Evolutionary conservation across 2,888 invertebrate species (phyloP).

Genomic region (Euproctis similis): DNA sequence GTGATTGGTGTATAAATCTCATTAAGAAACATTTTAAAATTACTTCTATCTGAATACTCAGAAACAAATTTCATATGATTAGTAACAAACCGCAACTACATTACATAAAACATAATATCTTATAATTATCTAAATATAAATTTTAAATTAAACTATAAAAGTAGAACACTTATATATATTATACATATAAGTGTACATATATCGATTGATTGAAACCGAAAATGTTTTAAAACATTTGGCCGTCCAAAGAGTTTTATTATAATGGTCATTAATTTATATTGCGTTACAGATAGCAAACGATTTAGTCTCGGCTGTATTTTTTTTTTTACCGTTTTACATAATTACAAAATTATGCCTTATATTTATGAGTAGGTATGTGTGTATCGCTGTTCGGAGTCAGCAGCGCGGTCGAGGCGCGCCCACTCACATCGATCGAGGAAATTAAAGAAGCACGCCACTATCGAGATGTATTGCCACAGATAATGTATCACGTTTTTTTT

Average conservation of each 20-base stretch:
- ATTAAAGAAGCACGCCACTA: slow-evolving; percentile 49
- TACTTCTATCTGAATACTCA: slow-evolving; percentile 6
- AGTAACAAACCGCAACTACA: slow-evolving; percentile 4
- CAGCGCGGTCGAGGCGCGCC: slow-evolving; percentile 45
- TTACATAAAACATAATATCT: slow-evolving; percentile 18
- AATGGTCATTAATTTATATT: slow-evolving; percentile 64
- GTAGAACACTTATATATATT: slow-evolving; percentile 57
- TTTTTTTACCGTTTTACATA: slow-evolving; percentile 69
- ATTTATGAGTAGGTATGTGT: slow-evolving; percentile 45
- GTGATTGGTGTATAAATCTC: slow-evolving; percentile 14
- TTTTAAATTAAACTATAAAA: slow-evolving; percentile 51
- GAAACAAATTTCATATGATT: slow-evolving; percentile 15
- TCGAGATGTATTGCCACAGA: slow-evolving; percentile 59
- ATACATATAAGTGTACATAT: too few species aligned
- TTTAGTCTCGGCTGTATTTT: slow-evolving; percentile 54
- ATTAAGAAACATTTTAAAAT: slow-evolving; percentile 11
- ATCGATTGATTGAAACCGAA: slow-evolving; percentile 50
- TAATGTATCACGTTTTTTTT: slow-evolving; percentile 61
- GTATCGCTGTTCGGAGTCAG: slow-evolving; percentile 15
- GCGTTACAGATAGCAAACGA: slow-evolving; percentile 66
- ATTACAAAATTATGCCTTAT: slow-evolving; percentile 69
- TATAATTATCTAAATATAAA: slow-evolving; percentile 26
- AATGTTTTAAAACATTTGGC: slow-evolving; percentile 52
- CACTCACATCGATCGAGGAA: slow-evolving; percentile 50
- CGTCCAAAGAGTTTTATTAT: slow-evolving; percentile 61